These are phyloP conservation scores for Parambassis ranga DNA, from an alignment of 2,797 vertebrate genomes.

Conservation along the genomic window DNA sequence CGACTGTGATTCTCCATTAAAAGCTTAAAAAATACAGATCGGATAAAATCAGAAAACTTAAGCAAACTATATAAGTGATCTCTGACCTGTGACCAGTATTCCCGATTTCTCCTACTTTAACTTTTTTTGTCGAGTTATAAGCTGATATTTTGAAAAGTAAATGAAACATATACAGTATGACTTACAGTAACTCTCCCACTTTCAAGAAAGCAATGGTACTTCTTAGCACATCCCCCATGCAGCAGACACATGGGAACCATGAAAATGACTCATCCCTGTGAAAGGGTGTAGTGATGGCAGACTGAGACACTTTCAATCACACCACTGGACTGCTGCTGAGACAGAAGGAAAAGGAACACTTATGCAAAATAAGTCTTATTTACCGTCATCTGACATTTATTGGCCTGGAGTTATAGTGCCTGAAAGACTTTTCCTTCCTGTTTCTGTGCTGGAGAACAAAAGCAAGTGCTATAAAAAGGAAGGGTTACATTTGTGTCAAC, in stretches of 20 bases:
- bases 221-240: neutral
- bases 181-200: neutral
- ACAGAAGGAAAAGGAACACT: conserved; percentile 30
- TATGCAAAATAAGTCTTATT: conserved; percentile 3
- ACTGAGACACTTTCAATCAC: neutral
- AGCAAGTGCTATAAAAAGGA: neutral
- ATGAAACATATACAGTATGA: too few species aligned
- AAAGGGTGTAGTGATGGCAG: neutral
- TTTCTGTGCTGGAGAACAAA: neutral
- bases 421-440: neutral
- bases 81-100: too few species aligned
- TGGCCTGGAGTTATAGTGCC: neutral
- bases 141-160: neutral
- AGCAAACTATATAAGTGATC: too few species aligned
- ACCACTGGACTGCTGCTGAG: neutral
- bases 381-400: neutral
- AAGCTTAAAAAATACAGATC: too few species aligned
- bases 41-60: too few species aligned
- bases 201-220: neutral
- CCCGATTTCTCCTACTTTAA: too few species aligned
- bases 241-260: neutral
- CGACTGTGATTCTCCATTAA: too few species aligned
- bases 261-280: neutral
- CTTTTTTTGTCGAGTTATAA: too few species aligned
- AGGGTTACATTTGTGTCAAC: neutral